Evolutionary conservation across 2,888 invertebrate genomes (phyloP).

Genomic region (Epistrophe eligans): DNA sequence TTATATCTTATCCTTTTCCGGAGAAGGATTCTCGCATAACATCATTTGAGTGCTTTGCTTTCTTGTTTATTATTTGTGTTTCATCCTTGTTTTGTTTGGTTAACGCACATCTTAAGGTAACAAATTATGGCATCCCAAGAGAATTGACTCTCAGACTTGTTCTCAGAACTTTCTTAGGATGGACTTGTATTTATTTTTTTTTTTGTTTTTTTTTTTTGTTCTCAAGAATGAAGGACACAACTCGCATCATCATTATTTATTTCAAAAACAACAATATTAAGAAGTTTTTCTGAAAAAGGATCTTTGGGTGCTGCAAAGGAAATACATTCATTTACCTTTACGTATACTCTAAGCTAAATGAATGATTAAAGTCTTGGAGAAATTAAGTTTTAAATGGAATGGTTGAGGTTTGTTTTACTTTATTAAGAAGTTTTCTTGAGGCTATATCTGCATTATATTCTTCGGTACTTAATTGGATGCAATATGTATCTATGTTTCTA

Average conservation of each 20-base stretch:
- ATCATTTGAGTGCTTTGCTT: conserved; percentile 1
- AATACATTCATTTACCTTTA: neutral
- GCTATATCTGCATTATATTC: no score
- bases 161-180: neutral
- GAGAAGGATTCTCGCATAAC: neutral
- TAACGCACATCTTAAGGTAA: conserved; percentile 25
- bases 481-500: no score
- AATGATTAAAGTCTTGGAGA: no score
- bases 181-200: no score
- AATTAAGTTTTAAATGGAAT: no score
- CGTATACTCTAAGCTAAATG: no score
- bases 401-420: no score
- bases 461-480: no score
- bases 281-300: neutral
- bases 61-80: conserved; percentile 4
- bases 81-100: neutral
- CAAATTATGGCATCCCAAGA: conserved; percentile 34
- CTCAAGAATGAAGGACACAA: neutral
- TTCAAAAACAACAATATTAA: neutral
- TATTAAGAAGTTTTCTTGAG: no score
- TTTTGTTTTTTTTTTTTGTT: neutral
- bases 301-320: neutral
- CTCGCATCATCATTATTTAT: conserved; percentile 3
- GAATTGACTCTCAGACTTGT: neutral
- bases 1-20: conserved; percentile 1